These are phyloP conservation scores for Cosmorhoe ocellata DNA, from an alignment of 2,888 invertebrate species.

Conservation along the genomic window DNA sequence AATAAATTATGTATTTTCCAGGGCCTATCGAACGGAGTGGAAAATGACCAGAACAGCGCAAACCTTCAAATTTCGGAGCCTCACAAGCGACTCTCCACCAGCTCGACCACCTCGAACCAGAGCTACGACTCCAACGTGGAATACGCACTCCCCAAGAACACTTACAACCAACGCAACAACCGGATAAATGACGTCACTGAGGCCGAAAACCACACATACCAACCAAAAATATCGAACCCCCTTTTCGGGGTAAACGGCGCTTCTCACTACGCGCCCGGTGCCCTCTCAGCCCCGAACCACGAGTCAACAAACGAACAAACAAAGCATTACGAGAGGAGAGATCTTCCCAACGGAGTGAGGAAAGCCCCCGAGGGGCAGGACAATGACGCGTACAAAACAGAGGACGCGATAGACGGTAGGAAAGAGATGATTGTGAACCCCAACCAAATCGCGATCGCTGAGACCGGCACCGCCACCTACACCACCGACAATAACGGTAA, in stretches of 20 bases:
- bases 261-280: slow-evolving; percentile 71
- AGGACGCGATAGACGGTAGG: slow-evolving; percentile 83
- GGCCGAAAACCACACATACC: slow-evolving; percentile 52
- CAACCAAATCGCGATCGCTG: slow-evolving; percentile 75
- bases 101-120: slow-evolving; percentile 73
- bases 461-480: slow-evolving; percentile 81
- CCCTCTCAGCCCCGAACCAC: slow-evolving; percentile 40
- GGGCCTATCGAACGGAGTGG: slow-evolving; percentile 77
- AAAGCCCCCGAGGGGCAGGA: slow-evolving; percentile 92
- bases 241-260: slow-evolving; percentile 77
- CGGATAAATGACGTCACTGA: slow-evolving; percentile 54
- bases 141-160: slow-evolving; percentile 68
- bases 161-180: slow-evolving; percentile 56
- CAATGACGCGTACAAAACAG: slow-evolving; percentile 85
- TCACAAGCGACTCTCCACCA: slow-evolving; percentile 72
- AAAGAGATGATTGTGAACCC: slow-evolving; percentile 75
- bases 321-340: slow-evolving; percentile 59
- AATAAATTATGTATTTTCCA: slow-evolving; percentile 36
- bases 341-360: slow-evolving; percentile 79
- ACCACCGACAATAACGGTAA: slow-evolving; percentile 91
- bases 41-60: slow-evolving; percentile 73
- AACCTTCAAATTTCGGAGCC: slow-evolving; percentile 62
- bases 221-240: slow-evolving; percentile 69
- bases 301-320: slow-evolving; percentile 42
- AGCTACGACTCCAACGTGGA: slow-evolving; percentile 74